Evolutionary conservation across 2,888 invertebrate species (phyloP).

Genomic region (Troilus luridus): DNA sequence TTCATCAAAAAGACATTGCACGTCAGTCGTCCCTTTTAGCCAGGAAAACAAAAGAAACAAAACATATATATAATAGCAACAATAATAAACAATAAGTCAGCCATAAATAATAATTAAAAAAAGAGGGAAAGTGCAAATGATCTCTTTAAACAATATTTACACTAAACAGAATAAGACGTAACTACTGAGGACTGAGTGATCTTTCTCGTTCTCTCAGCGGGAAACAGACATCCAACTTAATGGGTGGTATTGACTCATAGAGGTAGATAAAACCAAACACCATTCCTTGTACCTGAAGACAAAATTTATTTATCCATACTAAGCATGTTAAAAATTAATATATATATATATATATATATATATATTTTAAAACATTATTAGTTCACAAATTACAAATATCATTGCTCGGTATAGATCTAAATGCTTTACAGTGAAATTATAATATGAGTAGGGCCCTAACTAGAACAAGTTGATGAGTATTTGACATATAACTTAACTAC

Average conservation of each 20-base stretch:
- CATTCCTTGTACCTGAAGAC: constrained; percentile 49
- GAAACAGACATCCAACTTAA: constrained; percentile 41
- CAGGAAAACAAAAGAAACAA: constrained; percentile 39
- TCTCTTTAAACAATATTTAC: constrained; percentile 59
- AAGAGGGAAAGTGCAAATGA: constrained; percentile 40
- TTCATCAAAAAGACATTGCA: constrained; percentile 48
- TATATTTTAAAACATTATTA: not conserved
- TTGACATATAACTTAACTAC: too few species aligned
- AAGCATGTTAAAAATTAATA: not conserved
- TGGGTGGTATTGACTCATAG: constrained; percentile 33
- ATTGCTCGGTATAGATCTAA: not conserved
- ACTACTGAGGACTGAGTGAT: constrained; percentile 46
- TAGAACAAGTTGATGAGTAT: not conserved
- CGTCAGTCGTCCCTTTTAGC: constrained; percentile 33
- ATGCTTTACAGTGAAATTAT: not conserved
- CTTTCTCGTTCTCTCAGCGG: constrained; percentile 41
- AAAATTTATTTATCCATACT: not conserved
- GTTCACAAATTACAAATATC: not conserved
- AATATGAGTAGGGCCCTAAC: not conserved
- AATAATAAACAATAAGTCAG: constrained; percentile 50
- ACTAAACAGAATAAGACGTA: constrained; percentile 48
- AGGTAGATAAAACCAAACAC: constrained; percentile 56
- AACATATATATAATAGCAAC: constrained; percentile 43
- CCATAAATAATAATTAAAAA: constrained; percentile 50
- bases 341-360: not conserved